Base-by-base conservation (phyloP, 1,140 invertebrate genomes). In the Ephestia elutella region DNA sequence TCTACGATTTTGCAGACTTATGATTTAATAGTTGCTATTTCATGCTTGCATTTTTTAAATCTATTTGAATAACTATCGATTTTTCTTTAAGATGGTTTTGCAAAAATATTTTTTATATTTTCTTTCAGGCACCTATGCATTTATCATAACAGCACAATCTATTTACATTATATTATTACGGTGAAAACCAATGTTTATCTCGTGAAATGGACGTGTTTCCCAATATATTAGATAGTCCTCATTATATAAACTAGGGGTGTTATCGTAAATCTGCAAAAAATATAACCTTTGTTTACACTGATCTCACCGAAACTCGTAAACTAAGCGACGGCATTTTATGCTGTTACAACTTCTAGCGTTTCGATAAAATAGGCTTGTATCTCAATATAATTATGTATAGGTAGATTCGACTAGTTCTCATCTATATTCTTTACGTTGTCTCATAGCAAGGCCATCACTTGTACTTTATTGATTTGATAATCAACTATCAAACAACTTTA, bases 221-320 rank as follows among this genome's bases (percentile, higher is more conserved):
- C 66, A 69, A 73, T 71, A 72, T 76, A 17, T 56, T 58, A 51
- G 55, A 57, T 66, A 75, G 64, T 76, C 65, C 70, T 77, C 62
- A 69, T 68, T 69, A 71, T 61, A 65, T 79, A 66, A 70, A 70
- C 75, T 66, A 66, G 28, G 18, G 76, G 73, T 70, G 69, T 71
- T 75, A 78, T 70, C 74, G 73, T 86, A 86, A 82, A 86, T 77
- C 76, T 83, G 81, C 79, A 84, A 86, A 86, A 86, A 86, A 86
- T 86, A 86, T 79, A 80, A 73, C 75, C 70, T 79, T 74, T 49
- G 75, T 77, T 70, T 82, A 85, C 74, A 78, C 75, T 63, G 63
- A 66, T 70, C 63, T 69, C 78, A 65, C 67, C 63, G 68, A 76
- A 72, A 77, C 63, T 80, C 70, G 59, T 79, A 75, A 79, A 72